Evolutionary conservation across 2,888 invertebrate genomes (phyloP).

Genomic region (Diadegma fenestrale): DNA sequence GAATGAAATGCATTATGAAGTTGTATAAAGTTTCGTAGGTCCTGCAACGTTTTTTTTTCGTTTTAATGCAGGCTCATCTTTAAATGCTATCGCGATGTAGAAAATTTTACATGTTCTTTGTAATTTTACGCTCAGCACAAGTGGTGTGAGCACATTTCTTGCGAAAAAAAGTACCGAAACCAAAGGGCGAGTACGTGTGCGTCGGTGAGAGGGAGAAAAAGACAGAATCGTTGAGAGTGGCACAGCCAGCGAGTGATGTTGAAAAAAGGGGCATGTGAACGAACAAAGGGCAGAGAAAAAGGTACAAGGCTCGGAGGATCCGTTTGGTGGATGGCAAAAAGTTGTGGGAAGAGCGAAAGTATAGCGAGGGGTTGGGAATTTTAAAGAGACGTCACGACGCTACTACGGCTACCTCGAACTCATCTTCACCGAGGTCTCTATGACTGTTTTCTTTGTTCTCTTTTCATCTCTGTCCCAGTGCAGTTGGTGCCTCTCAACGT

Average conservation of each 20-base stretch:
- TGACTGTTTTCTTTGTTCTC: slow-evolving; percentile 44
- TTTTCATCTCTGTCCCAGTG: slow-evolving; percentile 53
- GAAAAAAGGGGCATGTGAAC: slow-evolving; percentile 40
- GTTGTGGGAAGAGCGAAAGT: slow-evolving; percentile 52
- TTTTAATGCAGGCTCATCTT: neutral
- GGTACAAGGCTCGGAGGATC: slow-evolving; percentile 59
- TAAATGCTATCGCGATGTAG: neutral
- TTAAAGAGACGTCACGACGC: slow-evolving; percentile 58
- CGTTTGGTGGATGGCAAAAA: slow-evolving; percentile 47
- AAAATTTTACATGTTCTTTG: neutral
- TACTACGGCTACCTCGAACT: slow-evolving; percentile 48
- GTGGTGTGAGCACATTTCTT: neutral
- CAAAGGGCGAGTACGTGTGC: neutral
- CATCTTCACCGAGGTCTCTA: slow-evolving; percentile 49
- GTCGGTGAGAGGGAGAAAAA: neutral
- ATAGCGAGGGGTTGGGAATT: slow-evolving; percentile 36
- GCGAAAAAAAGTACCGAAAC: neutral
- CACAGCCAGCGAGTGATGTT: slow-evolving; percentile 24
- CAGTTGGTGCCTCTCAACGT: slow-evolving; percentile 37
- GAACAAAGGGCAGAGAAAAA: slow-evolving; percentile 50
- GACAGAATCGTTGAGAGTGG: slow-evolving; percentile 27
- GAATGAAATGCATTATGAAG: neutral
- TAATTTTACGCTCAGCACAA: slow-evolving; percentile 16
- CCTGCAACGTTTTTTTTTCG: neutral
- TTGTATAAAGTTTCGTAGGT: neutral